A percentile compares a stretch with the other conserved stretches of the same genome.
Evolutionary conservation across 2,113 vertebrate genomes (phyloP).

Genomic region (Polypterus bichir): DNA sequence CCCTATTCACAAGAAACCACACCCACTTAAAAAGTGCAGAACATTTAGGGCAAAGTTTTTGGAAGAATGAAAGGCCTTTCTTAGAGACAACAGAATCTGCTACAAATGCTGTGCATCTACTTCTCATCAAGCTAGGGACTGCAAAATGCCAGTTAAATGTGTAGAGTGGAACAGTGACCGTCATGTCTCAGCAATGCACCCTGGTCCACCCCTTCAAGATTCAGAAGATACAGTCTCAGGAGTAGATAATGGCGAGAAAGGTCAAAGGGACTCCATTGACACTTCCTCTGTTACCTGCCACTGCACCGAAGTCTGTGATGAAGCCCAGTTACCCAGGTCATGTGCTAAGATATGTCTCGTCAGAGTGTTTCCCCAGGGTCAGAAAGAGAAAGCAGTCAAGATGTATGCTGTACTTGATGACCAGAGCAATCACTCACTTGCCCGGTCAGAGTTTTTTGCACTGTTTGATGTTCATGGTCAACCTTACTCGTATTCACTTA

Average conservation of each 20-base stretch:
- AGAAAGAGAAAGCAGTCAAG: background rate
- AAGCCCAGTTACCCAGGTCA: background rate
- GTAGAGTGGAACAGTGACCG: background rate
- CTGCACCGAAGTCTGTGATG: background rate
- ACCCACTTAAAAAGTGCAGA: too few species aligned
- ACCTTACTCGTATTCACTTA: background rate
- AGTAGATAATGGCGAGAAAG: background rate
- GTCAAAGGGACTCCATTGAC: background rate
- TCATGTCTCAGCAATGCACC: background rate
- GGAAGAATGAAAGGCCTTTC: background rate
- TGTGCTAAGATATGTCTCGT: background rate
- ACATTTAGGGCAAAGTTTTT: too few species aligned
- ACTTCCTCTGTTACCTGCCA: background rate
- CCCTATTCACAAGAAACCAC: too few species aligned
- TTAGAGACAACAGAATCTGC: background rate
- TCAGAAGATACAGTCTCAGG: background rate
- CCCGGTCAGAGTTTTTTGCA: background rate
- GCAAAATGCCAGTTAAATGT: background rate
- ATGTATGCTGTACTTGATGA: background rate
- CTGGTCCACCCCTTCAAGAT: background rate
- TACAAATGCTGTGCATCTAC: background rate
- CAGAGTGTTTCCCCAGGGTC: background rate
- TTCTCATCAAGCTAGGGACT: background rate
- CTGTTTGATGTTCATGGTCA: background rate
- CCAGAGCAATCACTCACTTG: background rate